Conservation (phyloP, 2,797 vertebrate species). For the Sebastes steindachneri region DNA sequence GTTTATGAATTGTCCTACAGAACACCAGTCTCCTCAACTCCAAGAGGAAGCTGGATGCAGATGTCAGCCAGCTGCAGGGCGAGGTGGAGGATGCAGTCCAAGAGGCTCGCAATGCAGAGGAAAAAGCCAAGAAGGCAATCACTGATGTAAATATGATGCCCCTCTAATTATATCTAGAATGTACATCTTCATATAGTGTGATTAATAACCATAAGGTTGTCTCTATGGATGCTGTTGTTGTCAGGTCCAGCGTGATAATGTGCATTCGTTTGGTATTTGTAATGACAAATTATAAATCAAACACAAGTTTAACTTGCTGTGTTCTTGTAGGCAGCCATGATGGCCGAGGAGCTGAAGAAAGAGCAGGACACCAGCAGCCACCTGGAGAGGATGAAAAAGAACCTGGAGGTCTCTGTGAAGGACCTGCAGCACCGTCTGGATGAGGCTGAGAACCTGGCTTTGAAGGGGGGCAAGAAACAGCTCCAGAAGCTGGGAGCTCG, state of each 20-base stretch:
- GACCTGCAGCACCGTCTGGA: conserved; percentile 63
- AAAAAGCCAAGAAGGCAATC: conserved; percentile 90
- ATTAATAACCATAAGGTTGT: not conserved
- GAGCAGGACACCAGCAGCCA: conserved; percentile 90
- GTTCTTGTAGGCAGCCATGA: conserved; percentile 86
- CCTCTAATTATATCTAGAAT: not conserved
- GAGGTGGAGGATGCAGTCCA: conserved; percentile 86
- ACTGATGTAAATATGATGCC: conserved; percentile 79
- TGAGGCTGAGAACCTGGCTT: conserved; percentile 60
- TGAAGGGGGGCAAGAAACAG: conserved; percentile 70
- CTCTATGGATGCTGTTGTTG: not conserved
- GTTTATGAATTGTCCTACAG: conserved; percentile 57
- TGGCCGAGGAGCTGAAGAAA: conserved; percentile 87
- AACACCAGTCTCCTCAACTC: conserved; percentile 79
- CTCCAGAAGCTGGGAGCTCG: conserved; percentile 65
- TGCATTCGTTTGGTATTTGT: not conserved
- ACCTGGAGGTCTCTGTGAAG: conserved; percentile 74
- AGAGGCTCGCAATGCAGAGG: conserved; percentile 87
- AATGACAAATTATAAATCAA: not conserved
- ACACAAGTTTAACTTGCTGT: not conserved
- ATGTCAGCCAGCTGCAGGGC: conserved; percentile 84
- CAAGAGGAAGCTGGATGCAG: conserved; percentile 87
- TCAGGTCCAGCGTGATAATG: not conserved
- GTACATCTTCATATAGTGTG: not conserved
- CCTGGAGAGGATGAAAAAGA: conserved; percentile 90